These are phyloP conservation scores for Sisor rabdophorus DNA, from an alignment of 2,113 vertebrate species.

Conservation along the genomic window DNA sequence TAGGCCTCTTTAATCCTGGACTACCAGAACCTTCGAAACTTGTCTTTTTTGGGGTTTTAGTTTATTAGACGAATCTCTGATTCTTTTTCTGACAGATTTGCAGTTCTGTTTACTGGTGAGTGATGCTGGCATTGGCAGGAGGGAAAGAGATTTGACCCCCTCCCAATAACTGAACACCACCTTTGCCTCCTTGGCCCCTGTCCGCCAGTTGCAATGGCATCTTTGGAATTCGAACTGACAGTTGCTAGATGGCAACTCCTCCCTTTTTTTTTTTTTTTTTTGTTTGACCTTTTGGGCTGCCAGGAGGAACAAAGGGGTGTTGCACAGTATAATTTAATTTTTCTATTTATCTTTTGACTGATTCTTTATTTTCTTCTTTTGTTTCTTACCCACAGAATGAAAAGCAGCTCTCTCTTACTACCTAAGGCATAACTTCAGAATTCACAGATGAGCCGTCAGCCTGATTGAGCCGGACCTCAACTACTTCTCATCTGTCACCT, in stretches of 20 bases:
- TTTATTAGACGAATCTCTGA: no score
- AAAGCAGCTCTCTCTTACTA: constrained; percentile 5
- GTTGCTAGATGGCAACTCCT: neutral
- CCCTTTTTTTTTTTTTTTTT: neutral
- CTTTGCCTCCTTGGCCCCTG: no score
- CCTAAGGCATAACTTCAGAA: constrained; percentile 29
- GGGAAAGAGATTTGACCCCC: no score
- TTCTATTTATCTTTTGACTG: neutral
- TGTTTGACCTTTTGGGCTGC: neutral
- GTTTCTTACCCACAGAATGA: constrained; percentile 36
- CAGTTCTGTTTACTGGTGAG: no score
- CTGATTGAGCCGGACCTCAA: constrained; percentile 12
- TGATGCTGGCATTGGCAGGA: no score
- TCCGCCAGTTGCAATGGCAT: no score
- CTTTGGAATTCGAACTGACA: no score
- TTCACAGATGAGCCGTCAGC: neutral
- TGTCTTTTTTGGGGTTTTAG: no score
- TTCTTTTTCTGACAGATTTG: no score
- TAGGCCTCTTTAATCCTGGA: no score
- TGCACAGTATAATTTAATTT: neutral
- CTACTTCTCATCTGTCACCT: constrained; percentile 19
- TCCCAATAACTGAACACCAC: no score
- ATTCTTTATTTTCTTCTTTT: neutral
- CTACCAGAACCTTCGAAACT: no score
- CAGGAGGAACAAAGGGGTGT: neutral